These are phyloP conservation scores for Oscarella lobularis DNA, from an alignment of 37 sponge, comb jelly and placozoan genomes.

Conservation along the genomic window DNA sequence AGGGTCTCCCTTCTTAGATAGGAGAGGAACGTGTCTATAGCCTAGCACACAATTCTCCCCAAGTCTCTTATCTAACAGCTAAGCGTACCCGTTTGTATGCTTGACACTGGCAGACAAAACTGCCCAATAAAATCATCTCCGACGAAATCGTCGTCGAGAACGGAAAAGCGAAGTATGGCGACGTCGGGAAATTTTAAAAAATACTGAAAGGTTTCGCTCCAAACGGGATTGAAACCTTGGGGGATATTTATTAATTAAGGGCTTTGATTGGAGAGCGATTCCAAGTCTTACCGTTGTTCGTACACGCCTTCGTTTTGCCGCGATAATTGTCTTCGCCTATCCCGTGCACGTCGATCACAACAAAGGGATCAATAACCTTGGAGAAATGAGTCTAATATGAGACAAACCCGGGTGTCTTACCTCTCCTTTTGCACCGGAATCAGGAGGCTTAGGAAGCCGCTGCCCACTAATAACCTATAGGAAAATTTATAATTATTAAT, in stretches of 20 bases:
- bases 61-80: no score
- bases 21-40: neutral
- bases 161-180: slow-evolving; percentile 3
- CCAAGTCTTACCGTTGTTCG: neutral
- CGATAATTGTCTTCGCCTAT: neutral
- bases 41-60: no score
- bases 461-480: slow-evolving; percentile 7
- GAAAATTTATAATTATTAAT: no score
- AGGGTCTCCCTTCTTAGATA: neutral
- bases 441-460: slow-evolving; percentile 1
- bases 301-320: neutral
- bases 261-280: no score
- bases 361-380: neutral
- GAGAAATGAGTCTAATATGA: no score
- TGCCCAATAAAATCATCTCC: slow-evolving; percentile 12
- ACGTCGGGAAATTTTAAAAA: slow-evolving; percentile 4
- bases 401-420: no score
- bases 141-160: neutral
- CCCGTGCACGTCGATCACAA: neutral
- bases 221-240: neutral
- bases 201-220: neutral
- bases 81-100: neutral
- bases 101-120: neutral
- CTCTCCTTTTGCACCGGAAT: slow-evolving; percentile 4
- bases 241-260: no score